Base-by-base conservation (phyloP, 2,113 vertebrate species). In the Perca flavescens region DNA sequence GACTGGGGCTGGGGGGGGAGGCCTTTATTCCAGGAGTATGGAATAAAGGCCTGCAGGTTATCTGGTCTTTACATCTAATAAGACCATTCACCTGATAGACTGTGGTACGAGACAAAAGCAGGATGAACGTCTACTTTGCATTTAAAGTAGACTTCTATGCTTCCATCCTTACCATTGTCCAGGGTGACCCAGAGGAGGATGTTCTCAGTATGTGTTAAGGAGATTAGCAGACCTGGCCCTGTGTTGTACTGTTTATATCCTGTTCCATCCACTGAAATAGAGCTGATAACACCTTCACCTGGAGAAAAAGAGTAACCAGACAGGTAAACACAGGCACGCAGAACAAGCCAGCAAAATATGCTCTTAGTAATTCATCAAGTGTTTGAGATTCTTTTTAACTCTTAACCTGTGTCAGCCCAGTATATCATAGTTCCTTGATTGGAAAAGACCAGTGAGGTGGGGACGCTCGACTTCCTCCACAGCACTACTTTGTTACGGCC, bases 401-500 rank as follows among this genome's bases (percentile, higher is more conserved):
- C 7, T 70, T 95, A 86, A 97, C 97, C 95, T 0, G 74, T 74
- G 53, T 99, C 97, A 57, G 96, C 97, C 97, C 97, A 99, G 89
- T 96, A 99, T 57, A 99, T 87, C 64, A 73, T 77, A 7, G 90
- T 94, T 22, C 96, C 96, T 0, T 91, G 74, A 61, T 82, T 87
- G 0, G 91, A 92, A 8, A 98, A 97, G 3, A 94, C 12, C 5
- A 99, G 83, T 7, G 96, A 96, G 7, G 83, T 79, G 1, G 97
- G 96, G 19, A 90, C 31, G 47, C 68, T 86, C 0, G 94, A 87
- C 77, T 90, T 96, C 76, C 22, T 94, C 97, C 97, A 98, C 31
- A 98, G 63, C 0, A 71, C 64, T 8, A 79, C 94, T 75, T 92
- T 94, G 25, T 87, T 67, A 0, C 80, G 93, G 6, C 97, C 97